Conservation (phyloP, 2,797 vertebrate species). For the Eulemur albifrons region DNA sequence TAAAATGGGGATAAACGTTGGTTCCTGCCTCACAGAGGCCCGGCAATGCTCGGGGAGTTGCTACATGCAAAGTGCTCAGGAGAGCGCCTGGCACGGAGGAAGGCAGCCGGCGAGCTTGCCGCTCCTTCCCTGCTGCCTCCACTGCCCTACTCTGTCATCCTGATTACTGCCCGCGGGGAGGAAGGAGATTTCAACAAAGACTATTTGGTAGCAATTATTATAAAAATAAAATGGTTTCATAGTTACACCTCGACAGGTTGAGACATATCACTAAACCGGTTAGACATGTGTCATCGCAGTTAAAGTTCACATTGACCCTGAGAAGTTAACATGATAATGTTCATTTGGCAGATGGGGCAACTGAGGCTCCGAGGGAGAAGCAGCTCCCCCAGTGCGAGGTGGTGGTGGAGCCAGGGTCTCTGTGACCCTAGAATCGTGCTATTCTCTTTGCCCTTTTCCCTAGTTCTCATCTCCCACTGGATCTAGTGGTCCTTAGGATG, state of each 20-base stretch:
- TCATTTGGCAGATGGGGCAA: background rate
- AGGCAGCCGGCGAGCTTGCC: accelerated
- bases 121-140: background rate
- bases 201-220: background rate
- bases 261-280: background rate
- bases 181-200: background rate
- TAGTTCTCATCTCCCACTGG: background rate
- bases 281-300: background rate
- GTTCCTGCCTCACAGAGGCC: background rate
- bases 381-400: accelerated
- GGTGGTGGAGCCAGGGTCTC: background rate
- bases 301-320: background rate
- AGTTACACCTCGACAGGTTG: background rate
- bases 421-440: background rate
- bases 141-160: background rate
- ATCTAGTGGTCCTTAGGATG: background rate
- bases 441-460: background rate
- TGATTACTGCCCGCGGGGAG: background rate
- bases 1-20: background rate
- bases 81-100: background rate
- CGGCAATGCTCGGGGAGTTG: background rate
- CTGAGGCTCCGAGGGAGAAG: background rate
- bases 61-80: accelerated
- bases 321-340: background rate
- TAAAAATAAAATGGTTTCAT: conserved; percentile 22